Evolutionary conservation across 2,888 invertebrate species (phyloP).

Genomic region (Pediacus dermestoides): DNA sequence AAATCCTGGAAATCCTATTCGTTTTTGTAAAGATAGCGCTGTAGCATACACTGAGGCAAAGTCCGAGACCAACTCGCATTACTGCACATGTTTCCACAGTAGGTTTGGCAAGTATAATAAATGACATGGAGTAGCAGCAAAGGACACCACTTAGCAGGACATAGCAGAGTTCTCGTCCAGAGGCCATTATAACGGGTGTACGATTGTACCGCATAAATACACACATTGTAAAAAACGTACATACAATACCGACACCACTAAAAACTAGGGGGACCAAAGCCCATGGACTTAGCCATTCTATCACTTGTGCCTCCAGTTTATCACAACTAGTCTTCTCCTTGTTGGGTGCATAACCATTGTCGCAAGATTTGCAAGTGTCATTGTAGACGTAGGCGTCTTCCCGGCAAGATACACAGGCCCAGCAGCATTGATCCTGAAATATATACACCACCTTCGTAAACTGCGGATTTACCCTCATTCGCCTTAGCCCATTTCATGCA

Average conservation of each 20-base stretch:
- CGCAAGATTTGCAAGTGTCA: conserved; percentile 58
- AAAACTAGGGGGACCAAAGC: conserved; percentile 62
- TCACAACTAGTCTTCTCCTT: conserved; percentile 53
- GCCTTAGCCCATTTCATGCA: conserved; percentile 5
- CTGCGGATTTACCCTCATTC: conserved; percentile 6
- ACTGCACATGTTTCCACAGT: conserved; percentile 62
- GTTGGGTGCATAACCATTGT: conserved; percentile 55
- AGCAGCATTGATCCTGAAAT: conserved; percentile 61
- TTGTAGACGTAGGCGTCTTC: conserved; percentile 60
- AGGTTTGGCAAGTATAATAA: conserved; percentile 66
- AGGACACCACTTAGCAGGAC: conserved; percentile 68
- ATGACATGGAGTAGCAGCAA: conserved; percentile 64
- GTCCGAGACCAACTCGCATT: conserved; percentile 64
- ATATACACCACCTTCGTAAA: conserved; percentile 6
- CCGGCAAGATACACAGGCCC: conserved; percentile 66
- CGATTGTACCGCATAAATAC: conserved; percentile 59
- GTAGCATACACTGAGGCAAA: conserved; percentile 71
- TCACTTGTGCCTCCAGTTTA: conserved; percentile 56
- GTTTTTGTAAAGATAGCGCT: conserved; percentile 74
- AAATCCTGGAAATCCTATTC: conserved; percentile 70
- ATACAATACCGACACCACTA: conserved; percentile 59
- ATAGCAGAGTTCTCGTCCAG: conserved; percentile 73
- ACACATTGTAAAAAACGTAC: conserved; percentile 59
- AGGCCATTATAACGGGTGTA: conserved; percentile 51
- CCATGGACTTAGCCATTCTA: conserved; percentile 65